Percentiles rank a stretch among this genome's conserved stretches.
Conservation (phyloP, 2,888 invertebrate species). For the Troilus luridus region DNA sequence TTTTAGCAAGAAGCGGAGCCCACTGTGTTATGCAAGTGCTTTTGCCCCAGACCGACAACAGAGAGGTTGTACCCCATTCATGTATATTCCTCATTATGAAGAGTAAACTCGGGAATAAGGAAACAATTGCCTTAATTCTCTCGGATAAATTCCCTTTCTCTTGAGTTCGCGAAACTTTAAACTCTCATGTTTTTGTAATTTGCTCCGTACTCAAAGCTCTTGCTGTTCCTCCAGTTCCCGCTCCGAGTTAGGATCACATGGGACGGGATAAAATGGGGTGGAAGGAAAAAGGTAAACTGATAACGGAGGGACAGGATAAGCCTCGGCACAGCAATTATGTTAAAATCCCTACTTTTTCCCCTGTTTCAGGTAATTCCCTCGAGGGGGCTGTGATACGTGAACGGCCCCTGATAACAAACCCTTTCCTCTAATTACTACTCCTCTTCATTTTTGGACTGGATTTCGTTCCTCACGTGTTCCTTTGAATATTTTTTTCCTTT, state of each 20-base stretch:
- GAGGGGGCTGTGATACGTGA: constrained; percentile 15
- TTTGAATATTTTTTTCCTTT: background rate
- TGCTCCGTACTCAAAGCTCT: background rate
- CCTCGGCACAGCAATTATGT: background rate
- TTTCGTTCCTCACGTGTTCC: background rate
- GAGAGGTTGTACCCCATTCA: constrained; percentile 25
- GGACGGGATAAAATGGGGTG: background rate
- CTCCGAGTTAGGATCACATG: background rate
- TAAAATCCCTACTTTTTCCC: constrained; percentile 44
- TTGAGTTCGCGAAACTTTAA: background rate
- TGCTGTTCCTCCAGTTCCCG: background rate
- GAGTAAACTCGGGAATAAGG: constrained; percentile 16
- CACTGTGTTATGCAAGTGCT: background rate
- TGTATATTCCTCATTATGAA: constrained; percentile 32
- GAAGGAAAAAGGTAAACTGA: constrained; percentile 12
- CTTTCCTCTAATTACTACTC: constrained; percentile 17
- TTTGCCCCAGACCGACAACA: background rate
- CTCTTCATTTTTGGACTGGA: background rate
- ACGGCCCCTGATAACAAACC: constrained; percentile 30
- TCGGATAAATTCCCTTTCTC: constrained; percentile 25
- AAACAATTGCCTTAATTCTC: constrained; percentile 28
- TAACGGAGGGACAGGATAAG: background rate
- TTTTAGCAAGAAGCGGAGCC: background rate
- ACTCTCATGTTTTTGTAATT: constrained; percentile 11
- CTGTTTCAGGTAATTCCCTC: constrained; percentile 35